These are phyloP conservation scores for Ariolimax columbianus DNA, from an alignment of 2,888 invertebrate species.

Conservation along the genomic window DNA sequence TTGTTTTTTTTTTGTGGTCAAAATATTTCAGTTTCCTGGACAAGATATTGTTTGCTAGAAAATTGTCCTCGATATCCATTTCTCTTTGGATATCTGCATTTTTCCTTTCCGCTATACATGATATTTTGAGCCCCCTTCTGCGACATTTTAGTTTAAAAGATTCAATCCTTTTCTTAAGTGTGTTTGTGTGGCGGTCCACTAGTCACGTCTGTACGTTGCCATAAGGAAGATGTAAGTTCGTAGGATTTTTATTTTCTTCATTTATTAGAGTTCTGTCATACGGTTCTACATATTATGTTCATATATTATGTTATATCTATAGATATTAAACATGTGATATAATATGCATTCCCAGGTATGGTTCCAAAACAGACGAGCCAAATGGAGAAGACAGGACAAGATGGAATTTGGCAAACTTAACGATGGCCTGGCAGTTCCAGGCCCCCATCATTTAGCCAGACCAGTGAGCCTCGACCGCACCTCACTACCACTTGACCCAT, in stretches of 20 bases:
- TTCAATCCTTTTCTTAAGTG: no score
- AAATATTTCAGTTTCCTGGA: no score
- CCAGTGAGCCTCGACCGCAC: conserved; percentile 80
- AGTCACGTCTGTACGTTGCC: no score
- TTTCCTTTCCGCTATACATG: neutral
- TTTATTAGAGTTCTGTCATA: neutral
- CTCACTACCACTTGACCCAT: conserved; percentile 92
- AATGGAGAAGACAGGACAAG: conserved; percentile 98
- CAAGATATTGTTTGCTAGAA: no score
- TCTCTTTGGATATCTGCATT: no score
- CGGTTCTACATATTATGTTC: neutral
- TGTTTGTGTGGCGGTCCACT: no score
- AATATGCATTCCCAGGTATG: conserved; percentile 85
- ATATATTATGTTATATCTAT: neutral
- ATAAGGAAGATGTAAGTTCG: no score
- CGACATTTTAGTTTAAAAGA: no score
- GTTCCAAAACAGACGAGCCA: conserved; percentile 97
- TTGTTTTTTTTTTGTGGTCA: no score
- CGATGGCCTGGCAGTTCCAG: conserved; percentile 58
- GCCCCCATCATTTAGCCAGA: conserved; percentile 14
- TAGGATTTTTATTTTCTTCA: neutral
- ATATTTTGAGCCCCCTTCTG: no score
- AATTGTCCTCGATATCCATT: no score
- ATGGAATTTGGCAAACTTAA: conserved; percentile 84
- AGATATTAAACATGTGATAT: neutral